Evolutionary conservation across 2,888 invertebrate species (phyloP).

Genomic region (Leptothorax acervorum): DNA sequence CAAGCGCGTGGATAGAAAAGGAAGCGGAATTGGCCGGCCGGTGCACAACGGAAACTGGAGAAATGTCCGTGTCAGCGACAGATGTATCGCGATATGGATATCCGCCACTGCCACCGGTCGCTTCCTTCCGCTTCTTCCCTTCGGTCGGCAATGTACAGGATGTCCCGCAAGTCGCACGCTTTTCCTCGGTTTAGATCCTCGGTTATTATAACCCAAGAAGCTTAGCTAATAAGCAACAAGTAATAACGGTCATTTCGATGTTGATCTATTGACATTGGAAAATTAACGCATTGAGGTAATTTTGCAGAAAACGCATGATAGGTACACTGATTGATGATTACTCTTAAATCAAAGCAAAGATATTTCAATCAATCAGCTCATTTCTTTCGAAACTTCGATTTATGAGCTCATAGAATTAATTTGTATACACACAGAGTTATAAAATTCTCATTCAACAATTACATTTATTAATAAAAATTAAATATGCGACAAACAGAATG

Average conservation of each 20-base stretch:
- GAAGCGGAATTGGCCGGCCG: conserved; percentile 26
- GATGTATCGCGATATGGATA: conserved; percentile 69
- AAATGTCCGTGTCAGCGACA: conserved; percentile 57
- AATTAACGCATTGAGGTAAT: no score
- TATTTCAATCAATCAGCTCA: neutral
- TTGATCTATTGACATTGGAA: neutral
- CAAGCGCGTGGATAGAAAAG: conserved; percentile 10
- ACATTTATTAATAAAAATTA: neutral
- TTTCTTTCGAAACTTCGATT: neutral
- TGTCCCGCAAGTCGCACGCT: neutral
- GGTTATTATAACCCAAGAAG: conserved; percentile 6
- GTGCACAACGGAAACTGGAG: conserved; percentile 48
- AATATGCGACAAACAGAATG: no score
- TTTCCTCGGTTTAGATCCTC: neutral
- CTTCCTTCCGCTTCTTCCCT: conserved; percentile 52
- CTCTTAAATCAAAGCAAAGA: neutral
- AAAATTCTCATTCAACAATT: neutral
- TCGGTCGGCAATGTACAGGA: conserved; percentile 41
- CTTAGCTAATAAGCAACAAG: neutral
- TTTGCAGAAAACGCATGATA: neutral
- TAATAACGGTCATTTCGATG: neutral
- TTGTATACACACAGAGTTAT: neutral
- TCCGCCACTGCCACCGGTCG: conserved; percentile 56
- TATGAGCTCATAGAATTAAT: neutral
- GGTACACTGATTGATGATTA: neutral